These are phyloP conservation scores for Syrista parreyssii DNA, from an alignment of 2,888 invertebrate species.

Conservation along the genomic window DNA sequence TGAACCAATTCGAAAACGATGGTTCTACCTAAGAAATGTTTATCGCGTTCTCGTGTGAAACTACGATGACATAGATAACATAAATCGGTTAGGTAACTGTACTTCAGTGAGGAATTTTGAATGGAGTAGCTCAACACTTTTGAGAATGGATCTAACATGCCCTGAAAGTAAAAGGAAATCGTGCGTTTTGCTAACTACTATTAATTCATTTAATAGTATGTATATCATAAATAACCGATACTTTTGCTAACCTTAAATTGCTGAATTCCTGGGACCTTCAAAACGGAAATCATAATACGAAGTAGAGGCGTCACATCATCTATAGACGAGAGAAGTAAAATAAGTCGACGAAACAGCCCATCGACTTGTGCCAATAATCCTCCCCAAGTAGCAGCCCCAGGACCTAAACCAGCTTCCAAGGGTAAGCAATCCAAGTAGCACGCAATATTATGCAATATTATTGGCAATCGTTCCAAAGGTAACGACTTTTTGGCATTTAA, in stretches of 20 bases:
- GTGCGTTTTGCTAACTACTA: not conserved
- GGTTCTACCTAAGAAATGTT: constrained; percentile 89
- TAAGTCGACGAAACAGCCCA: constrained; percentile 82
- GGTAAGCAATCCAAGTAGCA: constrained; percentile 94
- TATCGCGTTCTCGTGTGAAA: constrained; percentile 92
- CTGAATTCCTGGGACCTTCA: constrained; percentile 86
- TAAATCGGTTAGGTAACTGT: constrained; percentile 84
- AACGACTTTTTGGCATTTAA: constrained; percentile 82
- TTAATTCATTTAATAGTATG: not conserved
- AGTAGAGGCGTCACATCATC: constrained; percentile 79
- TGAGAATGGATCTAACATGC: constrained; percentile 93
- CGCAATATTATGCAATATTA: constrained; percentile 90
- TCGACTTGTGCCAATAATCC: constrained; percentile 89
- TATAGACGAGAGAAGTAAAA: constrained; percentile 76
- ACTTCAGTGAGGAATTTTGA: constrained; percentile 86
- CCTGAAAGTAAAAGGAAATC: constrained; percentile 66
- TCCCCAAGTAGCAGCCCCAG: constrained; percentile 80
- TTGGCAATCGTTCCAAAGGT: constrained; percentile 77
- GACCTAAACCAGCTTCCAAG: constrained; percentile 78
- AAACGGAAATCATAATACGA: constrained; percentile 80
- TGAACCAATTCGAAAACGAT: constrained; percentile 95
- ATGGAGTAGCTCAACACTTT: constrained; percentile 94
- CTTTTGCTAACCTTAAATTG: constrained; percentile 76
- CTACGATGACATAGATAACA: constrained; percentile 91
- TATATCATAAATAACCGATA: not conserved